These are phyloP conservation scores for Mantis religiosa DNA, from an alignment of 2,888 invertebrate species.

Conservation along the genomic window DNA sequence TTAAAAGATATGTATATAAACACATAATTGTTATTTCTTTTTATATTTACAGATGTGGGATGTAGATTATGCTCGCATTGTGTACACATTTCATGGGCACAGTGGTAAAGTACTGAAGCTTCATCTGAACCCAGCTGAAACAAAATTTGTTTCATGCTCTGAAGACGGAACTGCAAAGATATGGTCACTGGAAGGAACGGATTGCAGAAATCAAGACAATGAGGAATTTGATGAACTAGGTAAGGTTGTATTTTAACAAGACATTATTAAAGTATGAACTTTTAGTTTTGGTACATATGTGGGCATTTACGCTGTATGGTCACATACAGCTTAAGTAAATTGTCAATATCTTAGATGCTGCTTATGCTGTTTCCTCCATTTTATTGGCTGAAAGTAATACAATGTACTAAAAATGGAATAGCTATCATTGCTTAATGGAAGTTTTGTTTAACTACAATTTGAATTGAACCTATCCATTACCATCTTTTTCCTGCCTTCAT, in stretches of 20 bases:
- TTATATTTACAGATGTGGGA: constrained; percentile 52
- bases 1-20: not conserved
- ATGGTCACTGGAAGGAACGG: constrained; percentile 49
- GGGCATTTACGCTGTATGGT: no score
- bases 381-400: no score
- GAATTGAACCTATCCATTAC: no score
- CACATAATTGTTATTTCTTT: not conserved
- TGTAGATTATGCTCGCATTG: constrained; percentile 44
- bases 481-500: no score
- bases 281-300: no score
- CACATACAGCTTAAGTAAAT: no score
- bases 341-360: no score
- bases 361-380: no score
- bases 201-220: not conserved
- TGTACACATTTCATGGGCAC: constrained; percentile 49
- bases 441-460: no score
- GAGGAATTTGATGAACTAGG: constrained; percentile 35
- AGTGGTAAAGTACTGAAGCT: constrained; percentile 49
- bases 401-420: no score
- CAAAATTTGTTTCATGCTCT: constrained; percentile 56
- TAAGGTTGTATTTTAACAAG: constrained; percentile 24
- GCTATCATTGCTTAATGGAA: no score
- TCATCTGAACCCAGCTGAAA: constrained; percentile 51
- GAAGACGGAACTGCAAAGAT: constrained; percentile 55
- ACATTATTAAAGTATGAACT: not conserved